Percentiles rank a stretch among this genome's conserved stretches.
phyloP scores from a whole-genome alignment of 1,140 invertebrate species.

The Drosophila erecta region DNA sequence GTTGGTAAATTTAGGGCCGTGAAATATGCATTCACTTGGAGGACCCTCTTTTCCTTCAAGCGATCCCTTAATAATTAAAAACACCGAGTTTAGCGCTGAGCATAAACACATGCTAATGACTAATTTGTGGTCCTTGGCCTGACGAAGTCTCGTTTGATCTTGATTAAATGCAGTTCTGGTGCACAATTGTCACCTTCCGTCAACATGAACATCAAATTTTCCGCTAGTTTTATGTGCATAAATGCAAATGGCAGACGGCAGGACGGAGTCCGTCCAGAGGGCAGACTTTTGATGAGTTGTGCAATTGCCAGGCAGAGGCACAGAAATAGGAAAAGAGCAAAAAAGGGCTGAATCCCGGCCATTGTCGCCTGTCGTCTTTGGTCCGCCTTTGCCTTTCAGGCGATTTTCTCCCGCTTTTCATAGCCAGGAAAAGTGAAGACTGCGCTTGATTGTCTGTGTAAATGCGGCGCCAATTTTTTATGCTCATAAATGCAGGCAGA shows the following conservation, averaged over 20 bases:
- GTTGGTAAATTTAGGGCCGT: slow-evolving; percentile 28
- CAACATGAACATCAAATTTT: slow-evolving; percentile 73
- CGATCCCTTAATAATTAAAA: slow-evolving; percentile 26
- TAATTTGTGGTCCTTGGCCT: slow-evolving; percentile 46
- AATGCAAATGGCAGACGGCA: slow-evolving; percentile 62
- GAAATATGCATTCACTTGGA: slow-evolving; percentile 61
- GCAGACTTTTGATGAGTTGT: slow-evolving; percentile 76
- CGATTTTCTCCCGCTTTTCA: slow-evolving; percentile 36
- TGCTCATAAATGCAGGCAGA: slow-evolving; percentile 74
- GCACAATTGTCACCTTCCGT: slow-evolving; percentile 77
- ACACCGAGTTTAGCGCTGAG: slow-evolving; percentile 24
- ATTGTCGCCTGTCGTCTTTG: slow-evolving; percentile 70
- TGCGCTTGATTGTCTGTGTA: slow-evolving; percentile 68
- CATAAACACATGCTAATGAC: slow-evolving; percentile 59
- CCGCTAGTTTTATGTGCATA: slow-evolving; percentile 79
- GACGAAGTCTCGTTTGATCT: slow-evolving; percentile 24
- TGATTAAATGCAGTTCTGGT: slow-evolving; percentile 39
- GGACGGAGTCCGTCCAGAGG: slow-evolving; percentile 20
- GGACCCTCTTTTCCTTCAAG: neutral
- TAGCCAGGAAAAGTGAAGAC: slow-evolving; percentile 32
- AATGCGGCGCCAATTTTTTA: slow-evolving; percentile 80
- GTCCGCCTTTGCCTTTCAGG: slow-evolving; percentile 57
- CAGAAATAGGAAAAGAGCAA: slow-evolving; percentile 9
- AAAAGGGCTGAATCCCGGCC: slow-evolving; percentile 35
- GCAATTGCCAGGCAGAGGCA: slow-evolving; percentile 58